Base-by-base conservation (phyloP, 2,113 vertebrate genomes). In the Mormyrus lacerda region DNA sequence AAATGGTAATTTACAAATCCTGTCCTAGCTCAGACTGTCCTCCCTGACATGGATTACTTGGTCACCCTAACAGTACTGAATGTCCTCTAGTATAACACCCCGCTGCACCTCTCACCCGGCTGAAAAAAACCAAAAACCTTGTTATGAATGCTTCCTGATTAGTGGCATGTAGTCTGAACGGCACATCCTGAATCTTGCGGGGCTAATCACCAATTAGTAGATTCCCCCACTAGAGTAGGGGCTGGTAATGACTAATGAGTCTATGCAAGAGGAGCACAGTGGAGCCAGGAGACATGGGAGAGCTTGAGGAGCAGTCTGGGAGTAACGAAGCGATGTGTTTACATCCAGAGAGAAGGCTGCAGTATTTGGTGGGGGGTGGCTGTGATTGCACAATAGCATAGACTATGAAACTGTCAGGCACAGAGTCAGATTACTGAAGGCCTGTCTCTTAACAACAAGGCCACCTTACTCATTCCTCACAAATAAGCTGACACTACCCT, bases 91-190 rank as follows among this genome's bases (percentile, higher is more conserved):
- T 79, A 15, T 35, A 42, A 79, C 35, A 42, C 35, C 13, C 10
- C 15, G 1, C 69, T 65, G 11, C 31, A 76, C 27, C 21, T 17
- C 45, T 85, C 21, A 83, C 76, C 79, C 3, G 5, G 24, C 13
- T 15, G 44, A 35, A 45, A n/a, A 93, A 91, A 93, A 92, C 91
- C 91, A n/a, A 93, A 91, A 93, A 92, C 91, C 91, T 92, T 91
- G 91, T 93, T 94, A 92, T 94, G 90, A 94, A 93, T 91, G 91
- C 76, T 90, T 90, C 87, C 93, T 93, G 93, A 95, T 95, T 94
- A 95, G 93, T 87, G 87, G 89, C 90, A 65, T 89, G 76, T 19
- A 55, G 93, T 88, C 91, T 93, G 91, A 94, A 93, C 89, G 90
- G 91, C 91, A 88, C 92, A 94, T 91, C 88, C 93, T 94, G 91